Evolutionary conservation across 2,888 invertebrate species (phyloP).

Genomic region (Cryptocheilus praepositus): DNA sequence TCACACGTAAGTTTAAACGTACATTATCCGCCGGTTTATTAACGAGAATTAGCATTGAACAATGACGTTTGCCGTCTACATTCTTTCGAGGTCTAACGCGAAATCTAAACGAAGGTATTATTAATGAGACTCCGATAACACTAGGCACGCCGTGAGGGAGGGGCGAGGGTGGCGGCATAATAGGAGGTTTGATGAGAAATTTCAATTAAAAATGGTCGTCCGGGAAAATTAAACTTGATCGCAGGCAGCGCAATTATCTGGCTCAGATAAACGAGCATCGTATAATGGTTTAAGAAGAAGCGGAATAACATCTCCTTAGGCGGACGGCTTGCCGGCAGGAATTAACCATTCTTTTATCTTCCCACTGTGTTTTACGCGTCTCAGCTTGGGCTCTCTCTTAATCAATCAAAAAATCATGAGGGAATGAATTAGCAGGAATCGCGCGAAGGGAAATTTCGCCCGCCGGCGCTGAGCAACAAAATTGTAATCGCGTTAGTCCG

Average conservation of each 20-base stretch:
- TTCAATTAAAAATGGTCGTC: conserved; percentile 46
- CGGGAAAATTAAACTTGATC: conserved; percentile 64
- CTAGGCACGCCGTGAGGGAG: neutral
- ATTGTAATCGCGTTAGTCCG: too few relatives aligned
- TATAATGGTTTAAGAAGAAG: conserved; percentile 56
- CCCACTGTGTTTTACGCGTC: conserved; percentile 57
- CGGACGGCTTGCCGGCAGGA: conserved; percentile 57
- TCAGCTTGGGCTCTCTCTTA: conserved; percentile 62
- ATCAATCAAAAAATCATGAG: conserved; percentile 71
- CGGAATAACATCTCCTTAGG: conserved; percentile 35
- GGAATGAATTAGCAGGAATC: conserved; percentile 56
- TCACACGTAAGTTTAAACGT: too few relatives aligned
- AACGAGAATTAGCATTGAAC: too few relatives aligned
- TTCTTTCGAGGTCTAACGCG: too few relatives aligned
- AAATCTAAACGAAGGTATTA: too few relatives aligned
- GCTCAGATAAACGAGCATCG: conserved; percentile 60
- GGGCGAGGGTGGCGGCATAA: neutral
- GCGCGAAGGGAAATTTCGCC: neutral
- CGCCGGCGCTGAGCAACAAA: neutral
- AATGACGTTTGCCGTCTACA: too few relatives aligned
- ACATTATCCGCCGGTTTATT: too few relatives aligned
- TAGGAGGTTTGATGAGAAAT: conserved; percentile 28
- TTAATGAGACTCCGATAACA: neutral
- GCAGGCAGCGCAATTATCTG: conserved; percentile 63
- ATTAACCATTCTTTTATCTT: conserved; percentile 69